Base-by-base conservation (phyloP, 2,797 vertebrate species). In the Crocodylus rhombifer region DNA sequence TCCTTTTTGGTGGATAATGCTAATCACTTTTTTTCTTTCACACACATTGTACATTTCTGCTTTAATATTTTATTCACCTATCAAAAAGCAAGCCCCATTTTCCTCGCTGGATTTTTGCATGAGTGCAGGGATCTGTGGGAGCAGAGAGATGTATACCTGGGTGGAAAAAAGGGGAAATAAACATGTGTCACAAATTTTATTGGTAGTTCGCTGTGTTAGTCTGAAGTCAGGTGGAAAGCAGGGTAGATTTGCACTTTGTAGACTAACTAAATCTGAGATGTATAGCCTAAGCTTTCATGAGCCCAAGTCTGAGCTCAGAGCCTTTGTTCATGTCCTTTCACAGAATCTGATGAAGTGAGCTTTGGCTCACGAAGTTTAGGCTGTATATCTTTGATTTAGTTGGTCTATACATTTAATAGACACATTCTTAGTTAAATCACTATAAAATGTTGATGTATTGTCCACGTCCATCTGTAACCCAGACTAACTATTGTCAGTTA, bases 1-100 rank as follows among this genome's bases (percentile, higher is more conserved):
- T 88, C 93, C 86, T 86, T 87, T 87, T 80, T 87, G 51, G 42
- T 61, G 88, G 92, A 90, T 88, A 56, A 73, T 57, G 10, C 42
- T 51, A 4, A 56, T 82, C 51, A 69, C 78, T 80, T 80, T 73
- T 92, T 91, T 92, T 89, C 81, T 69, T 95, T 3, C 0, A 56
- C 90, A 75, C 42, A 28, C 1, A 0, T 23, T 25, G 67, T 82
- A 65, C 84, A 89, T 63, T 77, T 92, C 14, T 65, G 20, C 16
- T 3, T 71, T 36, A 81, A 28, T 77, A 69, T 89, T 91, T 89
- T 14, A 58, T 65, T 83, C 28, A 1, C 21, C 1, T 81, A 86
- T 88, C 81, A 64, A 69, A 33, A 78, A 1, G 42, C 58, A 0
- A 51, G 0, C 60, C 33, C 33, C 88, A 67, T 83, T 75, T 56